These are phyloP conservation scores for Dendrolimus punctatus DNA, from an alignment of 1,140 invertebrate species.

Conservation along the genomic window DNA sequence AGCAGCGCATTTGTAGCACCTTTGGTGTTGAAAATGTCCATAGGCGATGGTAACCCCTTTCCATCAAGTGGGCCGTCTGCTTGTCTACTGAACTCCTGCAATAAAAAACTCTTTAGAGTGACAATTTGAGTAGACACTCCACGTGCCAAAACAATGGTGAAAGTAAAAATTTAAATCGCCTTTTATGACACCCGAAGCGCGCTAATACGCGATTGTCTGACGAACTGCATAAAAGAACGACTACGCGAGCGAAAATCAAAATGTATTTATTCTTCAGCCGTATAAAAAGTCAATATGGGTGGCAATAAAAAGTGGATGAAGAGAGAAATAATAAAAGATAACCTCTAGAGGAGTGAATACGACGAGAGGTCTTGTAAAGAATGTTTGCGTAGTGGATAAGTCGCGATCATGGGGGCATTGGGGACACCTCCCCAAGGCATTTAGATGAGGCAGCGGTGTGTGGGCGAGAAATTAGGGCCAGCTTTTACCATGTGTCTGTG, in stretches of 20 bases:
- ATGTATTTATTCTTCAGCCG: constrained; percentile 66
- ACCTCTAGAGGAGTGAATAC: constrained; percentile 64
- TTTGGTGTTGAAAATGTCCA: too few species aligned
- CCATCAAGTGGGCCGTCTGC: too few species aligned
- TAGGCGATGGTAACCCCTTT: too few species aligned
- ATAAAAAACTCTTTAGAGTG: background rate
- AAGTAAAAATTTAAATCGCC: constrained; percentile 9
- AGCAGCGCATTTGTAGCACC: too few species aligned
- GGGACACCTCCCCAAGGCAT: constrained; percentile 47
- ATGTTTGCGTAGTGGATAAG: constrained; percentile 68
- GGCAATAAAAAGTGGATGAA: constrained; percentile 69
- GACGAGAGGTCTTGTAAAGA: constrained; percentile 60
- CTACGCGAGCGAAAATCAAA: constrained; percentile 59
- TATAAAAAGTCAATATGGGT: constrained; percentile 70
- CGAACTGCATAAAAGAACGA: constrained; percentile 47
- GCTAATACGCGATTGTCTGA: constrained; percentile 50
- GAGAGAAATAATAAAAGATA: constrained; percentile 70
- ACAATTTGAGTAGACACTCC: background rate
- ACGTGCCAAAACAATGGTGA: background rate
- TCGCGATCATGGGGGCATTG: constrained; percentile 56
- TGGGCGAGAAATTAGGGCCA: constrained; percentile 46
- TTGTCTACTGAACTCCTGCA: too few species aligned
- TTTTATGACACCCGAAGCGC: constrained; percentile 40
- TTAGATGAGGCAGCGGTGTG: constrained; percentile 19
- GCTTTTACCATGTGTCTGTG: constrained; percentile 21